Conservation (phyloP, 2,888 invertebrate genomes). For the Phorcus lineatus region DNA sequence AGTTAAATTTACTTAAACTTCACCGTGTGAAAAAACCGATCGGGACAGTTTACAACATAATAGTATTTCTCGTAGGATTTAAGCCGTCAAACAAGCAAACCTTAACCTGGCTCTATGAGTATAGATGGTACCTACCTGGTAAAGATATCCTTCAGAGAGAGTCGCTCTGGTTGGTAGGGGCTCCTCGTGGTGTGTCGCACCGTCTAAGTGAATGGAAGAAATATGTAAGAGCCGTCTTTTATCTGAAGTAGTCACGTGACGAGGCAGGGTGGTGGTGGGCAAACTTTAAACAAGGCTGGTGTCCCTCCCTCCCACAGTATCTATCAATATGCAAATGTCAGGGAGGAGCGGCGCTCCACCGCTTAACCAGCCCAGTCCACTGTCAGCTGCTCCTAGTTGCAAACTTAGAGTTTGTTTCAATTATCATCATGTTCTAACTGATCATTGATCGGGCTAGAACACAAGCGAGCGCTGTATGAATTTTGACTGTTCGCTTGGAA, state of each 20-base stretch:
- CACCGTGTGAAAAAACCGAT: too few species aligned
- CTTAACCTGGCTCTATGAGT: too few species aligned
- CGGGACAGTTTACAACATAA: too few species aligned
- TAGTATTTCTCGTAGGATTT: too few species aligned
- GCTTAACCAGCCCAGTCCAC: background rate
- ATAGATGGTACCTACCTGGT: too few species aligned
- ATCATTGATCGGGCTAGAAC: background rate
- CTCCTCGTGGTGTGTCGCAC: too few species aligned
- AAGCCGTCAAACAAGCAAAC: too few species aligned
- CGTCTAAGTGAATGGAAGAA: background rate
- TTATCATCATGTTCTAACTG: constrained; percentile 10
- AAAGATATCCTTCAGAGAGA: too few species aligned
- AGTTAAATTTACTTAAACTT: too few species aligned
- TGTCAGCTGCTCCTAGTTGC: background rate
- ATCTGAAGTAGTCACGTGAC: background rate
- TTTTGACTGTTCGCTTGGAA: background rate
- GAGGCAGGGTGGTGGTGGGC: background rate
- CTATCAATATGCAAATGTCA: constrained; percentile 2
- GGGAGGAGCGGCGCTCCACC: background rate
- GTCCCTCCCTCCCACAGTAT: background rate
- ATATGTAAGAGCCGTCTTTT: background rate
- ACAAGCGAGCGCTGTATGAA: background rate
- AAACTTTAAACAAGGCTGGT: background rate
- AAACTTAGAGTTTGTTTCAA: background rate
- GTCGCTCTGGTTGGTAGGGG: too few species aligned